Evolutionary conservation across 2,113 vertebrate genomes (phyloP).

Genomic region (Spea bombifrons): DNA sequence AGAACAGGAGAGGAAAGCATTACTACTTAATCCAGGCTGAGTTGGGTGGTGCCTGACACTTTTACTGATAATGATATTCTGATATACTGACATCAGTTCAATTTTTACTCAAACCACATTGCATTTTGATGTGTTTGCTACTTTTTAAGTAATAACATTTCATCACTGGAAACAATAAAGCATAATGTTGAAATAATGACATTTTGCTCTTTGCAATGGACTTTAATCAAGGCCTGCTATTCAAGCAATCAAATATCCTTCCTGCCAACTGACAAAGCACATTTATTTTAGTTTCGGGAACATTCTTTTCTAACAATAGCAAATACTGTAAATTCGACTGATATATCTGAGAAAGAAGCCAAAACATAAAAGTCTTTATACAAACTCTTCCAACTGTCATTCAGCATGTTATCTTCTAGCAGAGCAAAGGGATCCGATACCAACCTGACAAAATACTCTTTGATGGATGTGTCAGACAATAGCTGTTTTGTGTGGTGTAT

Average conservation of each 20-base stretch:
- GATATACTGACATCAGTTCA: not conserved
- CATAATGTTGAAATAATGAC: constrained; percentile 41
- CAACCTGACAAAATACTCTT: constrained; percentile 48
- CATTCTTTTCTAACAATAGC: constrained; percentile 46
- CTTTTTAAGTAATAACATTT: constrained; percentile 28
- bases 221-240: constrained; percentile 41
- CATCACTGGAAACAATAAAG: constrained; percentile 35
- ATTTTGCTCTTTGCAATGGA: constrained; percentile 41
- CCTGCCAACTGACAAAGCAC: constrained; percentile 41
- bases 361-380: constrained; percentile 48
- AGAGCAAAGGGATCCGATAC: constrained; percentile 49
- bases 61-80: not conserved
- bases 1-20: no score
- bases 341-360: constrained; percentile 50
- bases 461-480: constrained; percentile 59
- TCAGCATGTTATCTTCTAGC: constrained; percentile 57
- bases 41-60: no score
- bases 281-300: constrained; percentile 49
- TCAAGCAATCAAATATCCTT: constrained; percentile 32
- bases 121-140: constrained; percentile 14
- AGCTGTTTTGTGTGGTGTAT: constrained; percentile 54
- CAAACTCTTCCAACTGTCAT: constrained; percentile 58
- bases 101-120: not conserved
- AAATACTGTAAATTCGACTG: constrained; percentile 45
- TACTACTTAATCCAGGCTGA: no score